Percentiles rank a stretch among this genome's conserved stretches.
Conservation (phyloP, 1,140 invertebrate genomes). For the Tetraneura akinire region DNA sequence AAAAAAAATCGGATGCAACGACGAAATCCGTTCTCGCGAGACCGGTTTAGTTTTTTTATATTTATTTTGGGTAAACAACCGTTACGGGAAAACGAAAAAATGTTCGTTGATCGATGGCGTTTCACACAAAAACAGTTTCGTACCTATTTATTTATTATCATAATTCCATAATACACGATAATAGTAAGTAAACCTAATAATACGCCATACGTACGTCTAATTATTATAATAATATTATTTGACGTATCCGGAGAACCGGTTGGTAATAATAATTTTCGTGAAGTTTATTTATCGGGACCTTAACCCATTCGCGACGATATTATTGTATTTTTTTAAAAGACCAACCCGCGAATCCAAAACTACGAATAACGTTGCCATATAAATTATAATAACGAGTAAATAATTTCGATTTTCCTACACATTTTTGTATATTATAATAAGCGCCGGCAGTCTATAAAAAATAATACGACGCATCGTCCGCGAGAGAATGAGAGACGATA, state of each 20-base stretch:
- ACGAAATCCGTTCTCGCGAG: neutral
- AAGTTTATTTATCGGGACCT: neutral
- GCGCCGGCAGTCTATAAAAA: no score
- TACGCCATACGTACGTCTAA: no score
- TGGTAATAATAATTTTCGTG: neutral
- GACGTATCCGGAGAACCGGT: neutral
- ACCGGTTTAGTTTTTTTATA: constrained; percentile 13
- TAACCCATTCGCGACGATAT: neutral
- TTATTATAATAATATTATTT: constrained; percentile 23
- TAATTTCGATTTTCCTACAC: neutral
- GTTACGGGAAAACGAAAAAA: no score
- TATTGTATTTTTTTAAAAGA: neutral
- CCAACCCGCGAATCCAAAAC: neutral
- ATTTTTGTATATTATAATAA: no score
- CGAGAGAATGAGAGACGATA: neutral
- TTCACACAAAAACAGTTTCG: neutral
- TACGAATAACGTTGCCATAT: neutral
- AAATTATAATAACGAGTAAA: neutral
- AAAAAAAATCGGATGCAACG: neutral
- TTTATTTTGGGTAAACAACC: neutral
- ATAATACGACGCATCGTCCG: no score
- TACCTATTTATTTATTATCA: neutral
- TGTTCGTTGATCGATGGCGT: constrained; percentile 20
- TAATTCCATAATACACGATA: no score
- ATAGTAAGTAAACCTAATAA: no score